These are phyloP conservation scores for Alloscopus bannaensis DNA, from an alignment of 2,888 invertebrate species.

Conservation along the genomic window DNA sequence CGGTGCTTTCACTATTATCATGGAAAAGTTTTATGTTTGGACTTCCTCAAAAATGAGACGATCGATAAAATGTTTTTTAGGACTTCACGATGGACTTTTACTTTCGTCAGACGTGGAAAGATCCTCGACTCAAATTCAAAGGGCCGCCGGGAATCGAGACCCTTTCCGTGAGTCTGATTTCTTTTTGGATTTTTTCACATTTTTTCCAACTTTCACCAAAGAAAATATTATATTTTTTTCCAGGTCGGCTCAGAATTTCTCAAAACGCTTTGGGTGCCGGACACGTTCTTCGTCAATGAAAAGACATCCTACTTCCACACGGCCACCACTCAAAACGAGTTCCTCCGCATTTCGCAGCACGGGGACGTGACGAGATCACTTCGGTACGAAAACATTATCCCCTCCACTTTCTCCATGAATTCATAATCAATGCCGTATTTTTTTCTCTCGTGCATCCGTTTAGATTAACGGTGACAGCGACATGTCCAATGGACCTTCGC, in stretches of 20 bases:
- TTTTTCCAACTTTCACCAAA: too few relatives aligned
- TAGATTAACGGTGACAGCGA: slow-evolving; percentile 95
- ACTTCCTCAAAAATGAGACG: too few relatives aligned
- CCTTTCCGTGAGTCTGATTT: slow-evolving; percentile 83
- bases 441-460: too few relatives aligned
- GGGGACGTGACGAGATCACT: slow-evolving; percentile 96
- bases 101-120: slow-evolving; percentile 99
- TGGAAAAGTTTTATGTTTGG: too few relatives aligned
- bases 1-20: too few relatives aligned
- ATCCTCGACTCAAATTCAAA: slow-evolving; percentile 94
- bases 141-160: slow-evolving; percentile 92
- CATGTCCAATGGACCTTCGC: slow-evolving; percentile 97
- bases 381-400: slow-evolving; percentile 81
- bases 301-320: slow-evolving; percentile 99
- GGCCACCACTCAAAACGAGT: slow-evolving; percentile 99
- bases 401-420: not conserved
- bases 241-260: slow-evolving; percentile 68
- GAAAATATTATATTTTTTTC: too few relatives aligned
- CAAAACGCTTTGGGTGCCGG: slow-evolving; percentile 94
- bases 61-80: too few relatives aligned
- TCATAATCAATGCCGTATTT: slow-evolving; percentile 24
- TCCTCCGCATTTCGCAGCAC: slow-evolving; percentile 95
- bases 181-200: too few relatives aligned
- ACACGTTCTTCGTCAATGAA: slow-evolving; percentile 99
- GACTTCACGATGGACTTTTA: slow-evolving; percentile 99